These are phyloP conservation scores for Valencia hispanica DNA, from an alignment of 2,797 vertebrate species.

Conservation along the genomic window DNA sequence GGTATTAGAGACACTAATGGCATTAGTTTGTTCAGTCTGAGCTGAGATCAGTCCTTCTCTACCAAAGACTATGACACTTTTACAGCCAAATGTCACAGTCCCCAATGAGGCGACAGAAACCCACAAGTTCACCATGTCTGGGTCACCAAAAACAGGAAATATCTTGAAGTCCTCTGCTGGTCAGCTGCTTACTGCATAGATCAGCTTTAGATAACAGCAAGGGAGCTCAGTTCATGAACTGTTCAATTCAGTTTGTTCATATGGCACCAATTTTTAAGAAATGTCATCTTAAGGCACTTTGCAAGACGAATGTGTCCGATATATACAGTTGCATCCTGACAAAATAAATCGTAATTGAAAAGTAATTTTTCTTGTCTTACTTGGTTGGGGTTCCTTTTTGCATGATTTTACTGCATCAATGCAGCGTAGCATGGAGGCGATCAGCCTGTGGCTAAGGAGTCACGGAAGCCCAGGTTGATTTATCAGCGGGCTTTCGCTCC, in stretches of 20 bases:
- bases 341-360: background rate
- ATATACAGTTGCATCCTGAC: background rate
- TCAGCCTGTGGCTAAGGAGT: too few species aligned
- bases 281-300: background rate
- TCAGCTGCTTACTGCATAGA: slow-evolving; percentile 14
- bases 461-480: background rate
- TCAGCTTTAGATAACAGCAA: background rate
- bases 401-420: background rate
- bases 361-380: background rate
- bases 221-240: background rate
- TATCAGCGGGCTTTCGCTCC: background rate
- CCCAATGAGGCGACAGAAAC: slow-evolving; percentile 7
- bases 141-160: slow-evolving; percentile 62
- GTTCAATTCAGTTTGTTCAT: background rate
- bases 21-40: slow-evolving; percentile 73
- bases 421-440: background rate
- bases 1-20: slow-evolving; percentile 75
- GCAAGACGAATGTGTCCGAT: background rate
- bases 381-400: background rate
- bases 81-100: slow-evolving; percentile 21
- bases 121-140: slow-evolving; percentile 14
- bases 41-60: slow-evolving; percentile 57
- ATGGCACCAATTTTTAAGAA: background rate
- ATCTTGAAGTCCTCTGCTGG: slow-evolving; percentile 53
- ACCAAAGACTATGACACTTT: slow-evolving; percentile 54